Evolutionary conservation across 2,797 vertebrate species (phyloP).

Genomic region (Margarornis squamiger): DNA sequence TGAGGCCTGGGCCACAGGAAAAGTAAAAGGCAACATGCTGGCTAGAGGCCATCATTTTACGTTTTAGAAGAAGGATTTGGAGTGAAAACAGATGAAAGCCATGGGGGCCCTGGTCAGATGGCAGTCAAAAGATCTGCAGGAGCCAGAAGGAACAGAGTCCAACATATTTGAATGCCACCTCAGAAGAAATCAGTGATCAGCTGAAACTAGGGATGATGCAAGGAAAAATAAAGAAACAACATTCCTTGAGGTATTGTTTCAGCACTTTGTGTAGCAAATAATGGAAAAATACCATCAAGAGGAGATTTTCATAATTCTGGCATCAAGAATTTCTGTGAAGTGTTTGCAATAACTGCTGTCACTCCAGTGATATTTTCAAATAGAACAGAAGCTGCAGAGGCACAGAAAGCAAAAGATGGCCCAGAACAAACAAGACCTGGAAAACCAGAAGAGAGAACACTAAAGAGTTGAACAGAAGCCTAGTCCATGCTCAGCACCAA

Average conservation of each 20-base stretch:
- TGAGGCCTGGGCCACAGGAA: conserved; percentile 46
- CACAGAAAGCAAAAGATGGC: background rate
- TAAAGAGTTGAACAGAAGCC: background rate
- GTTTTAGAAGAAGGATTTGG: conserved; percentile 66
- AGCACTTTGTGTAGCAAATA: background rate
- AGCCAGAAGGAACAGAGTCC: background rate
- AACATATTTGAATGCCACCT: background rate
- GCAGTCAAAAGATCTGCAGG: conserved; percentile 46
- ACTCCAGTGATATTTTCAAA: background rate
- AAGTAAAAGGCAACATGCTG: conserved; percentile 58
- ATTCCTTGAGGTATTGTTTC: conserved; percentile 26
- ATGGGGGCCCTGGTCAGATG: conserved; percentile 48
- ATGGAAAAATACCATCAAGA: background rate
- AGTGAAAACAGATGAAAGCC: conserved; percentile 56
- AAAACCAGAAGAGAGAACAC: background rate
- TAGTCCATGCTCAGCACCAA: background rate
- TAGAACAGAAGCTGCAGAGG: background rate
- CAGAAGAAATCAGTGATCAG: conserved; percentile 11
- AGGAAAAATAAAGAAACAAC: background rate
- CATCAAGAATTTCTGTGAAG: background rate
- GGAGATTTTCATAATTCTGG: background rate
- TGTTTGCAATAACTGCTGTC: accelerated
- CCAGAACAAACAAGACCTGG: background rate
- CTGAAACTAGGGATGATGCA: background rate
- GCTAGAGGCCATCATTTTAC: conserved; percentile 54